Evolutionary conservation across 2,797 vertebrate genomes (phyloP).

Genomic region (Lagorchestes hirsutus): DNA sequence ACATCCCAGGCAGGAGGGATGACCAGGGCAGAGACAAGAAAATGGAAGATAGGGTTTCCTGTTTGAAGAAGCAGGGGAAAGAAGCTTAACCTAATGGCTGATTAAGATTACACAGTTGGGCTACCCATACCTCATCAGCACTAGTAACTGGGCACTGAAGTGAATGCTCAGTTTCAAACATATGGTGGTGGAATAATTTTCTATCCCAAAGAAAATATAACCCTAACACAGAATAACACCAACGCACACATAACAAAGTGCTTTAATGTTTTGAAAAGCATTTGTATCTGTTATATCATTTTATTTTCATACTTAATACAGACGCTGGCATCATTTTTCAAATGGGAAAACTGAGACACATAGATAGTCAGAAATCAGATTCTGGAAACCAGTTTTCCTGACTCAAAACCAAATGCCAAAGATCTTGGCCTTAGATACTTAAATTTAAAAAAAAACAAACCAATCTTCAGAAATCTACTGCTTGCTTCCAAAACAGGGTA

Average conservation of each 20-base stretch:
- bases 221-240: not conserved
- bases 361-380: not conserved
- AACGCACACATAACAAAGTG: not conserved
- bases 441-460: not conserved
- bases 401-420: not conserved
- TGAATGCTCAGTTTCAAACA: conserved; percentile 31
- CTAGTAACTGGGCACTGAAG: not conserved
- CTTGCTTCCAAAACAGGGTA: not conserved
- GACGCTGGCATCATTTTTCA: not conserved
- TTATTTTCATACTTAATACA: not conserved
- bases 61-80: not conserved
- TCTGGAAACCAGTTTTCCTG: not conserved
- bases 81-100: not conserved
- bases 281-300: conserved; percentile 29
- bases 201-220: conserved; percentile 15
- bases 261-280: not conserved
- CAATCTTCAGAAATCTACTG: not conserved
- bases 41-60: not conserved
- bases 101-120: not conserved
- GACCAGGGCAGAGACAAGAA: not conserved
- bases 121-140: conserved; percentile 1
- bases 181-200: conserved; percentile 24
- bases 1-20: not conserved
- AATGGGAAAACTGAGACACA: not conserved
- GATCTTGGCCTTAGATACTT: not conserved